phyloP scores from a whole-genome alignment of 2,113 vertebrate genomes.

The Trogon surrucura region DNA sequence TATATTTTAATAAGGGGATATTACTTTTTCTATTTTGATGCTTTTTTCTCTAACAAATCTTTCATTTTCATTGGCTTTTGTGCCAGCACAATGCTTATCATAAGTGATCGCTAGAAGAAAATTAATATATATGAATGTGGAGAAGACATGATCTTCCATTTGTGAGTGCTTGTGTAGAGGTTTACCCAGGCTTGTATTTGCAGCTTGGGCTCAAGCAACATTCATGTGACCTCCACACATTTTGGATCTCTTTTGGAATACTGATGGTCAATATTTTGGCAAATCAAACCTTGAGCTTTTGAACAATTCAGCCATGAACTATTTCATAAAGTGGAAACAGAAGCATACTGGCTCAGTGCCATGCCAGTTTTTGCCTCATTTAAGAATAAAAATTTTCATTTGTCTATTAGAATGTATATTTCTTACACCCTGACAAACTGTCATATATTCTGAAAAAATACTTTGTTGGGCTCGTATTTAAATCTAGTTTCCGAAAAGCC shows the following conservation, averaged over 20 bases:
- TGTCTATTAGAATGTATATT: background rate
- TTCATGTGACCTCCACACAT: background rate
- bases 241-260: background rate
- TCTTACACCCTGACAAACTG: background rate
- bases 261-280: background rate
- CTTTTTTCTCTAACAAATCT: background rate
- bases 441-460: background rate
- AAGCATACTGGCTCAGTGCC: background rate
- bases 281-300: background rate
- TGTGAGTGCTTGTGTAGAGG: background rate
- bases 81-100: background rate
- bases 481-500: background rate
- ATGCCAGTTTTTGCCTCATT: background rate
- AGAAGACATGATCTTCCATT: background rate
- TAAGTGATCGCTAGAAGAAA: background rate
- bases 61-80: slow-evolving; percentile 1
- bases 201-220: background rate
- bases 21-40: slow-evolving; percentile 3
- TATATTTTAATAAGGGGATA: slow-evolving; percentile 3
- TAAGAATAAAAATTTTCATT: background rate
- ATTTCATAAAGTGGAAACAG: background rate
- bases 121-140: background rate
- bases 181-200: background rate
- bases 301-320: background rate
- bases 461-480: background rate